These are phyloP conservation scores for Ctenoplectra terminalis DNA, from an alignment of 1,140 invertebrate genomes.

Conservation along the genomic window DNA sequence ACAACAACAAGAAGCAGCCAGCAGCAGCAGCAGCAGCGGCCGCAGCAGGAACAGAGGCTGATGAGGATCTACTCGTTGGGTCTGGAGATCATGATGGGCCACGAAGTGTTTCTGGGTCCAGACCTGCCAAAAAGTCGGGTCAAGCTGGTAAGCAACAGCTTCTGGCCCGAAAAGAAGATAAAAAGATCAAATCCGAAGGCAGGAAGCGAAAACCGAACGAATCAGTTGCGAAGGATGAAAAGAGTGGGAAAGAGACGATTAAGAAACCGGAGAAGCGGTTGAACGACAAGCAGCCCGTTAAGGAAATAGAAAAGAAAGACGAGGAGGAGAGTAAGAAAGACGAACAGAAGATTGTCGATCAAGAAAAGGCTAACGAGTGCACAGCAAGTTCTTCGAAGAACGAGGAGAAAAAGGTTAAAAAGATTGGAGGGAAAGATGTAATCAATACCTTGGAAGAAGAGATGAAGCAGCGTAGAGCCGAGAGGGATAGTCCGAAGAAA, in stretches of 20 bases:
- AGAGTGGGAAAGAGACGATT: constrained; percentile 87
- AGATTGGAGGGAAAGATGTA: constrained; percentile 70
- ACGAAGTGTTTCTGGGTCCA: constrained; percentile 80
- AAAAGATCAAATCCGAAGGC: constrained; percentile 80
- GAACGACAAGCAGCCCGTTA: constrained; percentile 19
- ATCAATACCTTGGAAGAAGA: constrained; percentile 83
- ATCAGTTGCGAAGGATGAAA: constrained; percentile 80
- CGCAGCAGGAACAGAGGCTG: constrained; percentile 62
- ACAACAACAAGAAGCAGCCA: constrained; percentile 81
- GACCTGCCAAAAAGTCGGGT: constrained; percentile 77
- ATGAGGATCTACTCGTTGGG: constrained; percentile 80
- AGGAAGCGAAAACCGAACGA: constrained; percentile 85
- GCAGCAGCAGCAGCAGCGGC: constrained; percentile 45
- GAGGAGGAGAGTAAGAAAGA: constrained; percentile 55
- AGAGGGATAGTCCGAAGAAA: constrained; percentile 81
- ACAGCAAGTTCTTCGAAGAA: constrained; percentile 45
- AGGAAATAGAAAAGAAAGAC: constrained; percentile 50
- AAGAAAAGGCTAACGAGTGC: constrained; percentile 76
- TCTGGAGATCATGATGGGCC: constrained; percentile 83
- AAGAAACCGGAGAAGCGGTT: constrained; percentile 67
- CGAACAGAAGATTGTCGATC: constrained; percentile 80
- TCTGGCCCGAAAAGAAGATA: constrained; percentile 71
- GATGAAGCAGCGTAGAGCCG: constrained; percentile 83
- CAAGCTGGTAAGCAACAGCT: constrained; percentile 69
- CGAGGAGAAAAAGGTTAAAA: constrained; percentile 73